Base-by-base conservation (phyloP, 2,888 invertebrate genomes). In the Eulithis testata region DNA sequence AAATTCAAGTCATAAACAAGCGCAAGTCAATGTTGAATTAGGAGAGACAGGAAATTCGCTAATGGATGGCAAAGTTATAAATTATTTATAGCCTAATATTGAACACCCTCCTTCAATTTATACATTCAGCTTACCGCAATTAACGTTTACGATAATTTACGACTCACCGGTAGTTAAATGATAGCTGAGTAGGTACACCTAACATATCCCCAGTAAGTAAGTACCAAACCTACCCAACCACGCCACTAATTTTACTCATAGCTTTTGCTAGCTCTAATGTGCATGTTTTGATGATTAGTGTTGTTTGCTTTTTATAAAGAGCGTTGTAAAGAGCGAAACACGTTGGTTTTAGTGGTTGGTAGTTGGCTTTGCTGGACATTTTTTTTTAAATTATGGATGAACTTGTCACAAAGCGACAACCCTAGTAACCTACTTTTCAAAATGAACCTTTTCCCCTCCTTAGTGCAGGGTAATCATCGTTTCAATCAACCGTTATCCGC, bases 41-140 rank as follows among this genome's bases (percentile, higher is more conserved):
- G 71, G 72, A 73, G 72, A 74, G 78, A 71, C 79, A 76, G 79
- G 77, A 83, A 85, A 79, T 75, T 78, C 74, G 62, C 77, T 85
- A 85, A 85, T 86, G 85, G 81, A 80, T 76, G 74, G 76, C 77
- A 80, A 77, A 70, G 64, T 60, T 68, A 68, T 74, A 67, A 73
- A 78, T 77, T 65, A 75, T 71, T 73, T 71, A 76, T 76, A 69
- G 69, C 63, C 61, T 69, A 70, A 72, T 70, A 73, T 72, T 69
- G 68, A 69, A 44, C 37, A 67, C 52, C 65, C 50, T 69, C 69
- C 66, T 43, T 58, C 56, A 53, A 69, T 66, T 70, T 31, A 63
- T 63, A 70, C 65, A 68, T 73, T 63, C 57, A 54, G 57, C 60
- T 68, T 68, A 66, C 66, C 63, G 61, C 63, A 68, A 72, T 69